Evolutionary conservation across 2,888 invertebrate genomes (phyloP).

Genomic region (Chouioia cunea): DNA sequence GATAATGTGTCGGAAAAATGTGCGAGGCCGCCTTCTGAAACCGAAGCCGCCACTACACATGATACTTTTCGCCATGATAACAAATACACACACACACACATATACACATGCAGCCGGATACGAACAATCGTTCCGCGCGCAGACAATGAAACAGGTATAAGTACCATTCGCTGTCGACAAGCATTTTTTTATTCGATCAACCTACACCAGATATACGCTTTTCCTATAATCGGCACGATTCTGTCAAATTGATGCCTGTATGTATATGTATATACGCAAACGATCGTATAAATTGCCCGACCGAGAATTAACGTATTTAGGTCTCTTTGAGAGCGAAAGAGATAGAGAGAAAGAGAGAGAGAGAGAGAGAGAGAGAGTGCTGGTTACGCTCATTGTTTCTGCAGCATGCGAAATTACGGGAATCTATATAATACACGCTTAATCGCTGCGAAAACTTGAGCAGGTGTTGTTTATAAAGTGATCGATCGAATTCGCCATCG

Average conservation of each 20-base stretch:
- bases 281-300: too few relatives aligned
- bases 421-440: slow-evolving; percentile 20
- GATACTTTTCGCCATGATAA: slow-evolving; percentile 38
- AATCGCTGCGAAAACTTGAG: slow-evolving; percentile 4
- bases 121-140: slow-evolving; percentile 43
- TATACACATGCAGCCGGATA: slow-evolving; percentile 39
- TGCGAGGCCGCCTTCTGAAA: too few relatives aligned
- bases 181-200: slow-evolving; percentile 13
- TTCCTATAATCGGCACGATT: slow-evolving; percentile 45
- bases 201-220: neutral
- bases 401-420: neutral
- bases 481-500: slow-evolving; percentile 21
- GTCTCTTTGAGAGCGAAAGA: too few relatives aligned
- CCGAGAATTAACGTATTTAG: too few relatives aligned
- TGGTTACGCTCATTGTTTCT: too few relatives aligned
- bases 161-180: slow-evolving; percentile 43
- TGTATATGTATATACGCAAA: too few relatives aligned
- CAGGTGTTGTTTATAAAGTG: slow-evolving; percentile 37
- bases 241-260: slow-evolving; percentile 57
- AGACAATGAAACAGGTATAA: slow-evolving; percentile 37
- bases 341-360: slow-evolving; percentile 1
- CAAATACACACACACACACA: neutral
- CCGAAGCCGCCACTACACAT: slow-evolving; percentile 5
- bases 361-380: slow-evolving; percentile 11
- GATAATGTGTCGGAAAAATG: too few relatives aligned